Conservation (phyloP, 2,888 invertebrate species). For the Spodoptera littoralis region DNA sequence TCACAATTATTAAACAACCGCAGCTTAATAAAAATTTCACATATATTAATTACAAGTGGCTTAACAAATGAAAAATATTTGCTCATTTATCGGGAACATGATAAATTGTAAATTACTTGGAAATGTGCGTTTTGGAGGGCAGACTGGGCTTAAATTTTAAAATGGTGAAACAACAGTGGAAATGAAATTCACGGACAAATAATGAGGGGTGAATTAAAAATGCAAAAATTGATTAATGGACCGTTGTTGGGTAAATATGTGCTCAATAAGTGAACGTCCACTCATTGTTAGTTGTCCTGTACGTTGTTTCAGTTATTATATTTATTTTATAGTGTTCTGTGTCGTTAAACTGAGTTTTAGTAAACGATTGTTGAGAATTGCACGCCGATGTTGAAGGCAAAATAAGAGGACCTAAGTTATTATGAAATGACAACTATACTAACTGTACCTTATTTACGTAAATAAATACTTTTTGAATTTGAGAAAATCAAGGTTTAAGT, state of each 20-base stretch:
- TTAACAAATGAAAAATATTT: slow-evolving; percentile 85
- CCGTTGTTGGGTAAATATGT: slow-evolving; percentile 82
- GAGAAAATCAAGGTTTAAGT: too few species aligned
- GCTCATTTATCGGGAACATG: slow-evolving; percentile 85
- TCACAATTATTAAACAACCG: slow-evolving; percentile 67
- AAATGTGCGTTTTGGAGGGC: slow-evolving; percentile 80
- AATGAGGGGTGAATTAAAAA: slow-evolving; percentile 87
- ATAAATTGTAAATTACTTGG: slow-evolving; percentile 88
- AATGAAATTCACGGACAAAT: slow-evolving; percentile 85
- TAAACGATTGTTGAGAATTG: too few species aligned
- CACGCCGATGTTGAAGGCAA: too few species aligned
- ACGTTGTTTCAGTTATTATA: slow-evolving; percentile 17
- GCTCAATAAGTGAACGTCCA: slow-evolving; percentile 69
- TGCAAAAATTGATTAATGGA: slow-evolving; percentile 88
- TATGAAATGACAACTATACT: too few species aligned
- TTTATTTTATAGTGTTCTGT: neutral
- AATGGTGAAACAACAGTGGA: slow-evolving; percentile 80
- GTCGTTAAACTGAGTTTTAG: too few species aligned
- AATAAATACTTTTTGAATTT: too few species aligned
- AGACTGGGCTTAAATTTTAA: slow-evolving; percentile 79
- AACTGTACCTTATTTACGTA: too few species aligned
- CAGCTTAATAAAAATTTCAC: slow-evolving; percentile 78
- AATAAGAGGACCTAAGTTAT: too few species aligned
- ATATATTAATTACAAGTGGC: slow-evolving; percentile 84
- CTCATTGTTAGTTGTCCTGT: slow-evolving; percentile 31